Evolutionary conservation across 2,113 vertebrate species (phyloP), one percentile per base, ranked within the genome.

Genomic region (Callionymus lyra): DNA sequence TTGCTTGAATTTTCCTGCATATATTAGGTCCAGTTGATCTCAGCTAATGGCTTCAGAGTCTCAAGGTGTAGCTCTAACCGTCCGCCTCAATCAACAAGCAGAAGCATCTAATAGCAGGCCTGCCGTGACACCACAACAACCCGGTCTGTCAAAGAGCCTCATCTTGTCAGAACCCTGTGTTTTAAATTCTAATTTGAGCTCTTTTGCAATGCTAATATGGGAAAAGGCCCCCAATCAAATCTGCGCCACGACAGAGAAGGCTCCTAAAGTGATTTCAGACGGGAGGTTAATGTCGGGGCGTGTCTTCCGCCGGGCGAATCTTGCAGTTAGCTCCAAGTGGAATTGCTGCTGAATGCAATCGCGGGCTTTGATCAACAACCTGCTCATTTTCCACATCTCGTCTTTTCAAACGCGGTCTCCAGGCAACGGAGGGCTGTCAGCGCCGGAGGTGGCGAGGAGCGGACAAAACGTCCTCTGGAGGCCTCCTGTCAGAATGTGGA

Each of bases 341-440:
- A 37, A 50, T 40, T 16, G 53, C 13, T 49, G 35, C 68, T 65
- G 75, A 64, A 42, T 53, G 58, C 55, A 48, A 31, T 46, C 31
- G 51, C 46, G 62, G 63, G 63, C 68, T 70, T 73, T 76, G 76
- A 82, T 78, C 77, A 82, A 71, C 66, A 70, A 68, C 60, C 74
- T 68, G 70, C 72, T 78, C 74, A 55, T 72, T 75, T 77, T 74
- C 56, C 45, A 12, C 57, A 36, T 56, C 56, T 68, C 59, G 63
- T 77, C 70, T 10, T 81, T 74, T 79, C 55, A 56, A 59, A 65
- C 50, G 15, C 59, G 41, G 80, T 85, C 77, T 82, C 80, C 77
- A 75, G 67, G 81, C 82, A 80, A 82, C 83, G 63, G 75, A 62
- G 53, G 63, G 53, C 74, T 61, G 70, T 74, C 63, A 63, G 68